A percentile compares a stretch with the other conserved stretches of the same genome.
Conservation (phyloP, 2,888 invertebrate species). For the Acronicta alni region DNA sequence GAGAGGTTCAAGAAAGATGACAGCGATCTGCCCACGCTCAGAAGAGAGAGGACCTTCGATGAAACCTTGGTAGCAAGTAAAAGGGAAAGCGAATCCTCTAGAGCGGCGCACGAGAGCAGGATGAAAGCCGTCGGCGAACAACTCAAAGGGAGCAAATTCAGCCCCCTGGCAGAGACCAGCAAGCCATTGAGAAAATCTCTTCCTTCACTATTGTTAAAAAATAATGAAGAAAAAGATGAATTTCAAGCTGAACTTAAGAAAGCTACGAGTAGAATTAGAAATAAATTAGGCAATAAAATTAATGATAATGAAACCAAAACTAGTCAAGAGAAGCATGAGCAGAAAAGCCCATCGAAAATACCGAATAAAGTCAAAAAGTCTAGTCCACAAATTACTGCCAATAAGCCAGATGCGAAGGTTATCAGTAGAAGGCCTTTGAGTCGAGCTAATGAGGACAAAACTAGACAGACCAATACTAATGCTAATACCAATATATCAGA, state of each 20-base stretch:
- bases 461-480: conserved; percentile 67
- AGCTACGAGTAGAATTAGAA: conserved; percentile 87
- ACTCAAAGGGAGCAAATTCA: conserved; percentile 72
- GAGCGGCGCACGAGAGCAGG: conserved; percentile 73
- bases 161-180: conserved; percentile 73
- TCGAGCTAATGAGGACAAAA: conserved; percentile 74
- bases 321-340: conserved; percentile 76
- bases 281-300: conserved; percentile 83
- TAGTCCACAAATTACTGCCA: conserved; percentile 78
- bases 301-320: conserved; percentile 84
- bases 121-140: conserved; percentile 77
- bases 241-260: conserved; percentile 87
- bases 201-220: conserved; percentile 85
- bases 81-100: conserved; percentile 76
- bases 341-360: conserved; percentile 80
- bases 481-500: conserved; percentile 60
- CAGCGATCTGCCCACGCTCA: conserved; percentile 74
- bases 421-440: conserved; percentile 72
- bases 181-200: conserved; percentile 87
- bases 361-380: conserved; percentile 86
- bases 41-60: conserved; percentile 87
- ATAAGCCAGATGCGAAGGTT: conserved; percentile 47
- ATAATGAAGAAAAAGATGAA: conserved; percentile 88
- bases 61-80: conserved; percentile 78
- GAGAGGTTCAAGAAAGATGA: conserved; percentile 84